These are phyloP conservation scores for Zosterops borbonicus DNA, from an alignment of 2,113 vertebrate genomes.

Conservation along the genomic window DNA sequence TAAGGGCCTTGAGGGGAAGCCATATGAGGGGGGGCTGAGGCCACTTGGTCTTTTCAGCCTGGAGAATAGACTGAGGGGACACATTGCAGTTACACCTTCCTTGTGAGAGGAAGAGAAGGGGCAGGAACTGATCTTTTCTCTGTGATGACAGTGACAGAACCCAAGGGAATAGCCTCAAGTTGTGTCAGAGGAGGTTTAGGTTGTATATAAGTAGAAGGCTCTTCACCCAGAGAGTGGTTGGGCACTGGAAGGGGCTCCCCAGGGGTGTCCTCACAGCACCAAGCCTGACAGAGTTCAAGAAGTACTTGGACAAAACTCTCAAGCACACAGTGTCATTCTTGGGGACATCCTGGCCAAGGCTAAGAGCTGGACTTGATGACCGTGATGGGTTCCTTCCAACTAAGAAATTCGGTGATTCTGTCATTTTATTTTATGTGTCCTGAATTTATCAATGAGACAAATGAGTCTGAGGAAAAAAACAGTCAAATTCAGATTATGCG, in stretches of 20 bases:
- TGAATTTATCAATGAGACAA: background rate
- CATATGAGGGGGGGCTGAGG: accelerated
- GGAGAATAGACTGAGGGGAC: background rate
- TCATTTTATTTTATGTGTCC: background rate
- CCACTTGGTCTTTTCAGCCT: background rate
- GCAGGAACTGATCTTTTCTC: background rate
- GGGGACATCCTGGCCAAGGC: background rate
- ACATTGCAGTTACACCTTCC: background rate
- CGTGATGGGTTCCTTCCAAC: background rate
- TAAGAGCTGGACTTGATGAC: too few relatives aligned
- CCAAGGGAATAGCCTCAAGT: accelerated
- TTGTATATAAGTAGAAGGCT: accelerated
- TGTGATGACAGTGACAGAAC: too few relatives aligned
- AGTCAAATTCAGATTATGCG: background rate
- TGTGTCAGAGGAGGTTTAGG: background rate
- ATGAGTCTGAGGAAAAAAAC: background rate
- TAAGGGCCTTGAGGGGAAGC: background rate
- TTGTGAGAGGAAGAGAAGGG: accelerated
- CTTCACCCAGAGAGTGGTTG: accelerated
- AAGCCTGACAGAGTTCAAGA: background rate
- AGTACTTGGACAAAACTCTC: background rate
- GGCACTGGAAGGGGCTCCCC: background rate
- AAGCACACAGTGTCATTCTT: too few relatives aligned
- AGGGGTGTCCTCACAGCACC: background rate
- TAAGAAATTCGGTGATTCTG: background rate